Evolutionary conservation across 1,140 invertebrate genomes (phyloP).

Genomic region (Neodiprion pinetum): DNA sequence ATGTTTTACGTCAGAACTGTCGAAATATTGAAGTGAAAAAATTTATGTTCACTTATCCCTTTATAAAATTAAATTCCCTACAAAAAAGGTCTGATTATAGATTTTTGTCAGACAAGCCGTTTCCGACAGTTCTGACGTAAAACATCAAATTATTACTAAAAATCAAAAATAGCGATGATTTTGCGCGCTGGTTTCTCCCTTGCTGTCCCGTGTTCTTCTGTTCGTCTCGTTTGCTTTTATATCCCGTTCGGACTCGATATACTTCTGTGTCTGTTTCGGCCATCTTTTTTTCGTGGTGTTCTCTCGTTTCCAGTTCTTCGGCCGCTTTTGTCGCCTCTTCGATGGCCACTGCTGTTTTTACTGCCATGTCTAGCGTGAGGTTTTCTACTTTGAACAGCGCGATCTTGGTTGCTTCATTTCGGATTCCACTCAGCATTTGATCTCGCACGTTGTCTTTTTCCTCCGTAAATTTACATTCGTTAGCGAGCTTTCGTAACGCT

Average conservation of each 20-base stretch:
- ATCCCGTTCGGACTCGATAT: background rate
- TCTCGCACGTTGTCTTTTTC: background rate
- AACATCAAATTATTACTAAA: too few relatives aligned
- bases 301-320: background rate
- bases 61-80: too few relatives aligned
- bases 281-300: background rate
- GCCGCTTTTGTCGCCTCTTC: conserved; percentile 11
- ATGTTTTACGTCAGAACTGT: too few relatives aligned
- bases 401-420: background rate
- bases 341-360: background rate
- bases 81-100: too few relatives aligned
- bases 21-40: too few relatives aligned
- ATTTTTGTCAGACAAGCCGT: too few relatives aligned
- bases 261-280: background rate
- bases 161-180: too few relatives aligned
- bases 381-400: background rate
- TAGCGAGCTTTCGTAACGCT: background rate
- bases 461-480: background rate
- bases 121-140: too few relatives aligned
- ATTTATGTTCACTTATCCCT: too few relatives aligned
- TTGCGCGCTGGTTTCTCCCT: background rate
- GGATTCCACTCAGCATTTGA: background rate
- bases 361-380: background rate
- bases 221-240: background rate
- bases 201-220: background rate